Base-by-base conservation (phyloP, 2,888 invertebrate species). In the Platycheirus rosarum region DNA sequence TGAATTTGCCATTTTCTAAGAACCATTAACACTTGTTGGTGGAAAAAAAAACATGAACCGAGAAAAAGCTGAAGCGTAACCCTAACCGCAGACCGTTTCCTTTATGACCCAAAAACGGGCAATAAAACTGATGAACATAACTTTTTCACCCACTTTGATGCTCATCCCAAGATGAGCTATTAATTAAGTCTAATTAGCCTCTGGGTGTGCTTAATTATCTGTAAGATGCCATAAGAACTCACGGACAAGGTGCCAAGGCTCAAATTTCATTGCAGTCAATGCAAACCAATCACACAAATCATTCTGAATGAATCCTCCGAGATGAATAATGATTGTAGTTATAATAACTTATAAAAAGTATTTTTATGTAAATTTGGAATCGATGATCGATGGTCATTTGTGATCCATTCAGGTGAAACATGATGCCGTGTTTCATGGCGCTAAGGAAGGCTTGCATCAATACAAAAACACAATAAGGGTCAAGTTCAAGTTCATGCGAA, bases 121-220 rank as follows among this genome's bases (percentile, higher is more conserved):
- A 66, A 77, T 51, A 62, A 71, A 69, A 68, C n/a, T 55, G 60
- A 73, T 73, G 66, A 68, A 78, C 62, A 18, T 55, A 51, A 37
- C 9, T n/a, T 49, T 68, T 37, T 60, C 6, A 16, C 6, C 26
- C 2, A 13, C 14, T 11, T 16, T 51, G 51, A 7, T 32, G 1
- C 20, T 42, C 29, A 46, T 20, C 20, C 62, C 65, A 70, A 69
- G 65, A 65, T 49, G 57, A 69, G 74, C 79, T 63, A 69, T 79
- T 65, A 79, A 79, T 79, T 65, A 57, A 35, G 16, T 74, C 20
- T 74, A 74, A 79, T 74, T 78, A 70, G 79, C 57, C 63, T 42
- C 57, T 60, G 26, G 16, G 40, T 73, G 74, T 65, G 68, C 74
- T 65, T 79, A 79, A 79, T 79, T 74, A 51, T 63, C 69, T 63